Base-by-base conservation (phyloP, 1,140 invertebrate genomes). In the Dermatophagoides farinae region DNA sequence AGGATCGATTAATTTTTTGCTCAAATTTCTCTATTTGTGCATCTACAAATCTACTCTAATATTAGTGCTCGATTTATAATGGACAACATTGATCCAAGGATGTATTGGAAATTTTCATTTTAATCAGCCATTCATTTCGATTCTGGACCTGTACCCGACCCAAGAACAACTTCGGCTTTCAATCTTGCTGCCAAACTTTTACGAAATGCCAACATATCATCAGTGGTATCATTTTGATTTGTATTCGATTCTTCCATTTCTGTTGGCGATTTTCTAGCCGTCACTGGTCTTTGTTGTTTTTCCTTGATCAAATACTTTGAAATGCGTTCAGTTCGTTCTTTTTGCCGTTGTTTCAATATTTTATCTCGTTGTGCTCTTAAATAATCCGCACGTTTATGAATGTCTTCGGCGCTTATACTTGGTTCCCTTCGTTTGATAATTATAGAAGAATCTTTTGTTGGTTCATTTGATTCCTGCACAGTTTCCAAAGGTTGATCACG, bases 331-430 rank as follows among this genome's bases (percentile, higher is more conserved):
- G 53, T 38, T 25, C 88, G 75, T 20, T 85, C 86, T 70, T 84
- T 78, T 69, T 85, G 85, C 69, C 93, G 93, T 66, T 92, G 69
- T 18, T 84, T 83, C 38, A 93, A 75, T 20, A 95, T 77, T 69
- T 91, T 89, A 70, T 93, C 88, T 31, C 89, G 76, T 70, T 91
- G 88, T 50, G 83, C 77, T 38, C 84, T 80, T 25, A 95, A 72
- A 70, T 90, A 92, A 65, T 86, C 78, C 67, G 87, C 84, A 0
- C 88, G 76, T 59, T 81, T 80, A 62, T 78, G 77, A n/a, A 91
- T 72, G 66, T 92, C 87, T 55, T 79, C 78, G 20, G 69, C 68
- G 59, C 65, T 66, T 51, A 75, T 44, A 53, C 12, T 44, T 63
- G 4, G n/a, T 61, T 55, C n/a, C n/a, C n/a, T n/a, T 46, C 50